Base-by-base conservation (phyloP, 2,113 vertebrate genomes). In the Noctilio leporinus region DNA sequence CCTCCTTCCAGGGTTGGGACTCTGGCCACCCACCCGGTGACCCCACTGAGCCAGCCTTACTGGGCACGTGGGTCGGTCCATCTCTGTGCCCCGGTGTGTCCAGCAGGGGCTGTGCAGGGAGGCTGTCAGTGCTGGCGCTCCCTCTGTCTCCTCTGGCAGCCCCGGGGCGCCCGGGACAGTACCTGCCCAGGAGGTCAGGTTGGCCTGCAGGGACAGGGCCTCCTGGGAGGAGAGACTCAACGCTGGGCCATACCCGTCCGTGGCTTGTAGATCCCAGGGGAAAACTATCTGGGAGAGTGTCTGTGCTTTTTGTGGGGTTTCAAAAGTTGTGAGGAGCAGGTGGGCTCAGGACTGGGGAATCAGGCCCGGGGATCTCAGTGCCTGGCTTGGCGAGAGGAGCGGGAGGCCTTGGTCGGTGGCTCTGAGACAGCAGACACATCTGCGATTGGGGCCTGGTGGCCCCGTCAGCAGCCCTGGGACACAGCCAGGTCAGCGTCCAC, bases 401-500 rank as follows among this genome's bases (percentile, higher is more conserved):
- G 33, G 72, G 30, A 19, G 6, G 73, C 4, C 43, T 78, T 10
- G 1, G 38, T 47, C 1, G 4, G 2, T 33, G 10, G 28, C 17
- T 7, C 33, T 45, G 38, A 76, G 24, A 40, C 15, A 28, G n/a
- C 24, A 0, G 0, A 62, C 49, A 33, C 3, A 0, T 15, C 81
- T 3, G 8, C 45, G 19, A 26, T 2, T 43, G 62, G 64, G 47
- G 0, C 82, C 55, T 65, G 84, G 26, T 22, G 47, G 59, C 10
- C 11, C 7, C 7, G 47, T 47, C 7, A 6, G 19, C 3, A 3
- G 86, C 47, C 67, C 35, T 0, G 0, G 0, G 33, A 19, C 72
- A 14, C 14, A 0, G 35, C 10, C 55, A 16, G 2, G 9, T 17
- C 20, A 20, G 14, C 0, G 1, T 33, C n/a, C 73, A 4, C 16